These are phyloP conservation scores for Hypomecis atomaria DNA, from an alignment of 2,888 invertebrate species.

Conservation along the genomic window DNA sequence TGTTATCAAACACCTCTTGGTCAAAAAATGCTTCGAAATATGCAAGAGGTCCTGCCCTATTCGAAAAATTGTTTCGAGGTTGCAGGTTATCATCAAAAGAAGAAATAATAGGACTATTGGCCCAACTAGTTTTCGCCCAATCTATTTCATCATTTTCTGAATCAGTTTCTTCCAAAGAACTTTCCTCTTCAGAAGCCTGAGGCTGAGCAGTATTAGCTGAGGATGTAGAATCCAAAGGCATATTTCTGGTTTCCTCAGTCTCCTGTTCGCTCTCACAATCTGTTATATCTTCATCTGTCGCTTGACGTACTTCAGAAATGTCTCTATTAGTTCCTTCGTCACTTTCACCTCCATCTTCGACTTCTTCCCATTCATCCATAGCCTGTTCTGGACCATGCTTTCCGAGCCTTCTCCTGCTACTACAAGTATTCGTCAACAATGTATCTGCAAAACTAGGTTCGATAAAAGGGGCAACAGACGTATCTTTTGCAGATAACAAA, in stretches of 20 bases:
- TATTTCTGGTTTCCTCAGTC: slow-evolving; percentile 11
- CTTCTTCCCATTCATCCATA: slow-evolving; percentile 21
- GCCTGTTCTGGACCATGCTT: slow-evolving; percentile 23
- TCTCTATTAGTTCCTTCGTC: slow-evolving; percentile 13
- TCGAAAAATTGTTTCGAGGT: slow-evolving; percentile 22
- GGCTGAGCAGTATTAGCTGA: slow-evolving; percentile 16
- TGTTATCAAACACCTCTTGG: slow-evolving; percentile 25
- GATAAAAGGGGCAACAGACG: slow-evolving; percentile 11
- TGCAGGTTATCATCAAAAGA: slow-evolving; percentile 22
- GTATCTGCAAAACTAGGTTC: slow-evolving; percentile 6
- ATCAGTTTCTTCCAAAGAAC: background rate
- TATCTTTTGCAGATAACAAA: slow-evolving; percentile 17
- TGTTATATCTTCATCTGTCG: slow-evolving; percentile 16
- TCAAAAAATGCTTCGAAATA: slow-evolving; percentile 22
- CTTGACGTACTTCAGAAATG: slow-evolving; percentile 13
- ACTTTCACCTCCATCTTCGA: slow-evolving; percentile 7
- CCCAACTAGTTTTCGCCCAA: slow-evolving; percentile 20
- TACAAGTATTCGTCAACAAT: slow-evolving; percentile 13
- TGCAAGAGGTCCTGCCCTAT: slow-evolving; percentile 19
- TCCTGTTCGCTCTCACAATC: slow-evolving; percentile 17
- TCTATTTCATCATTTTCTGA: slow-evolving; percentile 18
- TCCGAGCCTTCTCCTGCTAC: slow-evolving; percentile 15
- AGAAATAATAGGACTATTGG: slow-evolving; percentile 14
- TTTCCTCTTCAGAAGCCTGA: no score
- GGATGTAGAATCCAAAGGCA: slow-evolving; percentile 12